Base-by-base conservation (phyloP, 1,140 invertebrate genomes). In the Trichonephila clavata region DNA sequence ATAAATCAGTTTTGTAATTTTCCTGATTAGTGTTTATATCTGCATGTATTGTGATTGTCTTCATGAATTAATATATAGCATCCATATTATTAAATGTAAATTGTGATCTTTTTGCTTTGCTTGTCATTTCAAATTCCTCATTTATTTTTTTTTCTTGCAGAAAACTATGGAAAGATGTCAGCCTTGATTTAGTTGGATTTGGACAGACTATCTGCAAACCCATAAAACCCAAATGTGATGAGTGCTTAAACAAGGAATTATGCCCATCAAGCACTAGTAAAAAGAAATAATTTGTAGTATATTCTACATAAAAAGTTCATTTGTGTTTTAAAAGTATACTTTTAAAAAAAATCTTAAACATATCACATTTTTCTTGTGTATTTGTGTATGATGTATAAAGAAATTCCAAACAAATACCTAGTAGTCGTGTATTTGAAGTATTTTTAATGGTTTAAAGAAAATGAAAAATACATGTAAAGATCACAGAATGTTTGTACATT, bases 171-270 rank as follows among this genome's bases (percentile, higher is more conserved):
- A 96, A 96, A 93, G 98, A 99, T 96, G 97, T 99, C 0, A 99
- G 99, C 96, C 97, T 98, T 95, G 96, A 99, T 0, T 96, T 99
- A 61, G 99, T 99, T 18, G 99, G 99, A 60, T 99, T 99, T 96
- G 99, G 99, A 2, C 99, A 99, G 96, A 98, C 98, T 91, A 97
- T 98, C 94, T 99, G 99, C 96, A 95, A 97, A 88, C 98, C 98
- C 7, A 96, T 97, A 0, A 97, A 96, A 83, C 99, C 99, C 1
- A 97, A 97, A 94, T 99, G 99, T 95, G 94, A 94, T 0, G 96
- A 97, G 88, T 99, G 99, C 96, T 96, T 99, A 24, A 99, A 99
- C 95, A 96, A 96, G 88, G 95, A 97, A 63, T 97, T 99, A 27
- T 99, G 99, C 96, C 98, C 98, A 43, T 90, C 50, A 32, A 59